Evolutionary conservation across 1,140 invertebrate genomes (phyloP).

Genomic region (Drosophila persimilis): DNA sequence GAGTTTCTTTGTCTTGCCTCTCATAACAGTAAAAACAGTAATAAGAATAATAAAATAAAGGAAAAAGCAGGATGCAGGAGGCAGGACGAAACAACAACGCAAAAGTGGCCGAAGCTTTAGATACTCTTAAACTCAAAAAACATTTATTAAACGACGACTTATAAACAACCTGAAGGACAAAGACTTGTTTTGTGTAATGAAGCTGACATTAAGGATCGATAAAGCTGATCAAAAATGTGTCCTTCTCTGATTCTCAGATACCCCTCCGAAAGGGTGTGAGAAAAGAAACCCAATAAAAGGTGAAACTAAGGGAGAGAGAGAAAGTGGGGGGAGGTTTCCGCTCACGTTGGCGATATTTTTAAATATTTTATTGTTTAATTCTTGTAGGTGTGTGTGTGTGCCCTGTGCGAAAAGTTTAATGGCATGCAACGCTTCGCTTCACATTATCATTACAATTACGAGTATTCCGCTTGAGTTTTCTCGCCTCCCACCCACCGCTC

Average conservation of each 20-base stretch:
- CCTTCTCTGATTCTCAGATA: no score
- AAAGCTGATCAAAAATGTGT: no score
- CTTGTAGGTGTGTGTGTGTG: background rate
- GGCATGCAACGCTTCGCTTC: constrained; percentile 30
- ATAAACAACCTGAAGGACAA: no score
- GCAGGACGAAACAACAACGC: background rate
- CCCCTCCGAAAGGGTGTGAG: no score
- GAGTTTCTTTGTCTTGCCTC: constrained; percentile 38
- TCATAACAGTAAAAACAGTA: constrained; percentile 48
- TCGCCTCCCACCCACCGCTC: background rate
- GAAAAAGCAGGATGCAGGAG: constrained; percentile 15
- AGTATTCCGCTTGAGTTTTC: constrained; percentile 10
- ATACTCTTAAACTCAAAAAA: no score
- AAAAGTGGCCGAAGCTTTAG: no score
- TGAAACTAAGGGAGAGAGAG: constrained; percentile 2
- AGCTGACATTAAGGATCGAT: no score
- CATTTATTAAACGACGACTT: no score
- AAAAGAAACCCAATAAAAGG: background rate
- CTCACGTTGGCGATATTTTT: constrained; percentile 40
- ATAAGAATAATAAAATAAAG: constrained; percentile 49
- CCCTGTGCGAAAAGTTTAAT: constrained; percentile 34
- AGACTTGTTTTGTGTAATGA: no score
- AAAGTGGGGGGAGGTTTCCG: background rate
- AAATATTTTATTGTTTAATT: constrained; percentile 63
- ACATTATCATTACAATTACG: constrained; percentile 60